A percentile compares a stretch with the other conserved stretches of the same genome.
phyloP scores from a whole-genome alignment of 2,113 vertebrate species.

The Melanostigma gelatinosum region DNA sequence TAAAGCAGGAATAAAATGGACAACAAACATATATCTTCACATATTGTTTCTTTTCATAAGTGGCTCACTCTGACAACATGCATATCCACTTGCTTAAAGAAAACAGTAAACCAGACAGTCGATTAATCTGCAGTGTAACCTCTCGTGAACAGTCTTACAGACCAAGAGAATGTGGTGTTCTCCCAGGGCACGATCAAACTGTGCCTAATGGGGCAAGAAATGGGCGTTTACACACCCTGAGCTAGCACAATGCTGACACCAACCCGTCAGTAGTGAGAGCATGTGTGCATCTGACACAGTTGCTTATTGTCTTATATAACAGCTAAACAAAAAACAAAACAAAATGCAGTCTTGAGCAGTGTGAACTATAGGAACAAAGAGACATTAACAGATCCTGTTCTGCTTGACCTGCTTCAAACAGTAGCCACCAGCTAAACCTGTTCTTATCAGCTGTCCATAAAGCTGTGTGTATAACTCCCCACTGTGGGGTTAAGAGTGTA shows the following conservation, averaged over 20 bases:
- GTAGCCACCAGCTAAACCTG: conserved; percentile 78
- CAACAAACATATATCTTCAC: not conserved
- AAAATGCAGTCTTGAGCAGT: conserved; percentile 58
- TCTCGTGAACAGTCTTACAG: conserved; percentile 18
- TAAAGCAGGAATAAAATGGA: conserved; percentile 21
- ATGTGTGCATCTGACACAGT: conserved; percentile 71
- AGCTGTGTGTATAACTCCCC: conserved; percentile 61
- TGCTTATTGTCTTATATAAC: conserved; percentile 68
- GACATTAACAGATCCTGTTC: conserved; percentile 76
- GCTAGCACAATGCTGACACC: conserved; percentile 63
- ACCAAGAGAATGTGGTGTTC: conserved; percentile 65
- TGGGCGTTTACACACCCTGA: conserved; percentile 66
- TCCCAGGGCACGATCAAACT: conserved; percentile 62
- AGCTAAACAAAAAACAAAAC: conserved; percentile 47
- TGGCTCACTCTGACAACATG: not conserved
- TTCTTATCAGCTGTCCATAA: conserved; percentile 80
- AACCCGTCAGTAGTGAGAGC: conserved; percentile 41
- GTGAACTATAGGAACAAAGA: conserved; percentile 73
- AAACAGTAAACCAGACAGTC: conserved; percentile 33
- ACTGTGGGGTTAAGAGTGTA: conserved; percentile 54
- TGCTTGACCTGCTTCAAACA: conserved; percentile 82
- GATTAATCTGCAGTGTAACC: conserved; percentile 39
- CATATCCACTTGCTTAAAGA: conserved; percentile 8
- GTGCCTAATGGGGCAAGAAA: conserved; percentile 77
- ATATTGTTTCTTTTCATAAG: conserved; percentile 7